Evolutionary conservation across 2,797 vertebrate species (phyloP).

Genomic region (Propithecus perrieri): DNA sequence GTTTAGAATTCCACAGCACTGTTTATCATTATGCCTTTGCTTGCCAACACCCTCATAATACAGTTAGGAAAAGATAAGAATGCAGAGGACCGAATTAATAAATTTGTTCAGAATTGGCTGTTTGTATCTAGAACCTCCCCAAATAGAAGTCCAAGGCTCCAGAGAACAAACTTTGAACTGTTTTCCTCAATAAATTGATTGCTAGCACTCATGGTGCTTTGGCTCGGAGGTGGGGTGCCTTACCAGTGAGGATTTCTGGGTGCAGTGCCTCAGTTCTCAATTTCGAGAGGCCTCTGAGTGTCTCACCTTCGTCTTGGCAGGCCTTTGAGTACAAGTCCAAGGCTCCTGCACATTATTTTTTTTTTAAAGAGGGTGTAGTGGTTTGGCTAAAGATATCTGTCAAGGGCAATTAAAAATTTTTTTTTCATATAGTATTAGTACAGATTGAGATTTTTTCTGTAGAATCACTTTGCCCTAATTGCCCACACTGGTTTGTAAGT

Average conservation of each 20-base stretch:
- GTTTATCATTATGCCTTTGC: not conserved
- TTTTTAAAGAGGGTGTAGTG: not conserved
- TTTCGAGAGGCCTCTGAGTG: not conserved
- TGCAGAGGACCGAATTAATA: not conserved
- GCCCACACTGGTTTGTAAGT: not conserved
- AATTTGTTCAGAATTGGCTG: not conserved
- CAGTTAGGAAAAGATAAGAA: constrained; percentile 8
- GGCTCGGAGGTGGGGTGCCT: not conserved
- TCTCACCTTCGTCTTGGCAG: not conserved
- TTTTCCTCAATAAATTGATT: not conserved
- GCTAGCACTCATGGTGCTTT: not conserved
- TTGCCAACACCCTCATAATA: not conserved
- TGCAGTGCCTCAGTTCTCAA: not conserved
- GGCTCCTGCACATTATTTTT: not conserved
- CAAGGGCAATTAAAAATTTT: not conserved
- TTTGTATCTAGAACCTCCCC: not conserved
- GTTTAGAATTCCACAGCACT: not conserved
- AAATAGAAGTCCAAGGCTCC: not conserved
- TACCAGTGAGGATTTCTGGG: not conserved
- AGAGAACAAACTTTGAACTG: not conserved
- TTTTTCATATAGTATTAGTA: constrained; percentile 11
- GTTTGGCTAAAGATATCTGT: not conserved
- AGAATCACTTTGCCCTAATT: not conserved
- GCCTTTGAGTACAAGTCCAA: not conserved
- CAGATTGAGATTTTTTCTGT: not conserved